A percentile compares a stretch with the other conserved stretches of the same genome.
These are phyloP conservation scores for Onychomys torridus DNA, from an alignment of 2,797 vertebrate species.

Conservation along the genomic window DNA sequence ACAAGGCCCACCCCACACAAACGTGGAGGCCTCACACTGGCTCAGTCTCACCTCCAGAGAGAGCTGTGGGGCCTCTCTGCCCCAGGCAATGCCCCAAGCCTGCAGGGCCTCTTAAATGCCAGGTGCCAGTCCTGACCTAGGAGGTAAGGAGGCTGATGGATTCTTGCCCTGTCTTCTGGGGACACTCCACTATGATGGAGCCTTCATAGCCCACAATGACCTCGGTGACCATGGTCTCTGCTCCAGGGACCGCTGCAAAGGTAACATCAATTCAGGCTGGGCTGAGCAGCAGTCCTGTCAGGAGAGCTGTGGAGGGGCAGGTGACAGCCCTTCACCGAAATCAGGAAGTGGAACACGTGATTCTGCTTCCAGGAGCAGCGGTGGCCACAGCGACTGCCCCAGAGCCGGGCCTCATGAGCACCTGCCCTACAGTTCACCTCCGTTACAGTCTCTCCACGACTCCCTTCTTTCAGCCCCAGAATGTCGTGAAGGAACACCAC, in stretches of 20 bases:
- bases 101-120: background rate
- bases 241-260: background rate
- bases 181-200: background rate
- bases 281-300: background rate
- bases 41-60: too few relatives aligned
- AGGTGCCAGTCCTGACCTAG: too few relatives aligned
- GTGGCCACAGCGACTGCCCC: background rate
- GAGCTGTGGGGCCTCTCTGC: background rate
- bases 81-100: too few relatives aligned
- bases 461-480: background rate
- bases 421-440: background rate
- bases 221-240: background rate
- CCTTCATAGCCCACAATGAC: background rate
- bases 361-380: background rate
- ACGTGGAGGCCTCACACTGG: background rate
- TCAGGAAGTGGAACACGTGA: background rate
- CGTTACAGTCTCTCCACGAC: fast-evolving
- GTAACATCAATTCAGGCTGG: background rate
- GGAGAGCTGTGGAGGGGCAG: background rate
- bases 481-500: background rate
- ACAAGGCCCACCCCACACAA: background rate
- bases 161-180: background rate
- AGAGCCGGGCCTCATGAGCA: background rate
- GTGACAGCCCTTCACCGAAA: background rate
- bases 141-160: background rate